A percentile compares a stretch with the other conserved stretches of the same genome.
Conservation (phyloP, 2,113 vertebrate species). For the rabbit (Oryctolagus cuniculus) region DNA sequence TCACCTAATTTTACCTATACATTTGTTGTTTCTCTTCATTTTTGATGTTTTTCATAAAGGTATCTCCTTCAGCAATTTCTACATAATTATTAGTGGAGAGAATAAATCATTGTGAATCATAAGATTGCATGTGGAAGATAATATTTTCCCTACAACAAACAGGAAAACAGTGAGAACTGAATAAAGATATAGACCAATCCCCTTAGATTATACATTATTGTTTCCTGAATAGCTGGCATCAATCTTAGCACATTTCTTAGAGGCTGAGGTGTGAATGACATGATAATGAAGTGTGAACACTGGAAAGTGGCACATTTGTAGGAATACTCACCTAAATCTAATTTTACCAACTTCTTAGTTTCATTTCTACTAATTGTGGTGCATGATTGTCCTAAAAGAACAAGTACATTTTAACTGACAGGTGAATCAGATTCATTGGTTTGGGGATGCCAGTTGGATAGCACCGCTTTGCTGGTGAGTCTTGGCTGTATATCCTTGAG, state of each 20-base stretch:
- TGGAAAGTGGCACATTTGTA: background rate
- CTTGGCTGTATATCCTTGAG: background rate
- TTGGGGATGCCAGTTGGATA: background rate
- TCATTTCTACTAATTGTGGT: background rate
- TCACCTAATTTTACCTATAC: background rate
- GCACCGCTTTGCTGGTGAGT: background rate
- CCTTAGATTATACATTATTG: background rate
- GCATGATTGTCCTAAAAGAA: background rate
- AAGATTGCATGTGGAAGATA: background rate
- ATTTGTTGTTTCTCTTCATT: background rate
- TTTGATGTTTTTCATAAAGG: background rate
- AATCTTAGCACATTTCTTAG: background rate
- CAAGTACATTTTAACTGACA: background rate
- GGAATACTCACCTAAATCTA: background rate
- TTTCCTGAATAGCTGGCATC: background rate
- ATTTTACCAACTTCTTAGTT: background rate
- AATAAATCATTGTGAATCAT: background rate
- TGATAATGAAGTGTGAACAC: background rate
- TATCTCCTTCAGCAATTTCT: background rate
- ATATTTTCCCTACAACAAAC: background rate
- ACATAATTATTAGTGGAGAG: background rate
- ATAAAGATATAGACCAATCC: background rate
- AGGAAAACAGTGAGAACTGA: conserved; percentile 6
- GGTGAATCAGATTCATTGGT: background rate
- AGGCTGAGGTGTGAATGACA: background rate